phyloP scores from a whole-genome alignment of 1,140 invertebrate species.

The Micrasema longulum region DNA sequence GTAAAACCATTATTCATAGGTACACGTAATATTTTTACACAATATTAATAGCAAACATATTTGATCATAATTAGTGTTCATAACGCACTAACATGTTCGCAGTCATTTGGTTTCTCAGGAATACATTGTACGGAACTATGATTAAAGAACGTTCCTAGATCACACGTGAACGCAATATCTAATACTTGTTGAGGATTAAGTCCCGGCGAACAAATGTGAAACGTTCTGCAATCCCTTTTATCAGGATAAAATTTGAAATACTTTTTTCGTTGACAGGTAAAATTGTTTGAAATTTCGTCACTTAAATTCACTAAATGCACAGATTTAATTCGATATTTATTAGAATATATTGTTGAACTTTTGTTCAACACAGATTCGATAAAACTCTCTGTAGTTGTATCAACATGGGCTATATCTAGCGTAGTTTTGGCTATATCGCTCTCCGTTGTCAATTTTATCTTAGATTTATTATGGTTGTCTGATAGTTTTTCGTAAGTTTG shows the following conservation, averaged over 20 bases:
- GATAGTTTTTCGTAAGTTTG: background rate
- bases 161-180: conserved; percentile 49
- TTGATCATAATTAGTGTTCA: conserved; percentile 10
- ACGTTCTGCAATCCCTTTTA: conserved; percentile 53
- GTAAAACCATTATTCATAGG: conserved; percentile 51
- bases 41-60: conserved; percentile 1
- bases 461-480: background rate
- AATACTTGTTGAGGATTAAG: conserved; percentile 47
- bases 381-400: conserved; percentile 47
- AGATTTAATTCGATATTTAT: conserved; percentile 42
- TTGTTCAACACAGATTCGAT: conserved; percentile 20
- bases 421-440: conserved; percentile 46
- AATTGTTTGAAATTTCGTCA: conserved; percentile 41
- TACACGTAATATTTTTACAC: conserved; percentile 39
- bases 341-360: conserved; percentile 19
- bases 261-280: conserved; percentile 50
- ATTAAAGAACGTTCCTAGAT: conserved; percentile 49
- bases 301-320: conserved; percentile 48
- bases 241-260: conserved; percentile 53
- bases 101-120: conserved; percentile 51
- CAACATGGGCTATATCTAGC: conserved; percentile 47
- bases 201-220: conserved; percentile 51
- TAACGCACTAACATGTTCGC: conserved; percentile 35
- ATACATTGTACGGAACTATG: conserved; percentile 37
- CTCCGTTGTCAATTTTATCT: conserved; percentile 41